phyloP scores from a whole-genome alignment of 2,797 vertebrate species.

The Gallirallus australis region DNA sequence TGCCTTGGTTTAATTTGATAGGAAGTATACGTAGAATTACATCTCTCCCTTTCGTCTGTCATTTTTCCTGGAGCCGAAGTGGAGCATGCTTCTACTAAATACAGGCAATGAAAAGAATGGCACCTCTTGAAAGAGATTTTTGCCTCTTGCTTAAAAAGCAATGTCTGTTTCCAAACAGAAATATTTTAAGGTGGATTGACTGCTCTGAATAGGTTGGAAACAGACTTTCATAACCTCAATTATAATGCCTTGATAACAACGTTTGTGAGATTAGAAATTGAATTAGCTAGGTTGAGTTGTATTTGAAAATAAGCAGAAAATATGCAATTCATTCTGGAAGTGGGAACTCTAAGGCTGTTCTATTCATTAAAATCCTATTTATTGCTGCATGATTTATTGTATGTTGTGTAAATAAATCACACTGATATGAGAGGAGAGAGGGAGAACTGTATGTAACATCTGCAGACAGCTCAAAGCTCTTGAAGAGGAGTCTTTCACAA shows the following conservation, averaged over 20 bases:
- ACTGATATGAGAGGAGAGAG: background rate
- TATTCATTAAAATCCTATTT: background rate
- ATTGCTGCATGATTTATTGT: background rate
- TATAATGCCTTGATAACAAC: slow-evolving; percentile 35
- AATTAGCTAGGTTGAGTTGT: background rate
- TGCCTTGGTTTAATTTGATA: slow-evolving; percentile 33
- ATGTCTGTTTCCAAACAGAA: slow-evolving; percentile 12
- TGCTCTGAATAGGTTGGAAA: slow-evolving; percentile 28
- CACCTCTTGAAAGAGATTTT: slow-evolving; percentile 8
- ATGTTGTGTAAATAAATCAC: background rate
- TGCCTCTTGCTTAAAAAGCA: background rate
- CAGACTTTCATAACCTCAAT: slow-evolving; percentile 1
- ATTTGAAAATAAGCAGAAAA: slow-evolving; percentile 20
- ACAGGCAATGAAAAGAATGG: slow-evolving; percentile 3
- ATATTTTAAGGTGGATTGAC: slow-evolving; percentile 18
- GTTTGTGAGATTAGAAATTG: slow-evolving; percentile 14
- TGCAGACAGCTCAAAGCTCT: background rate
- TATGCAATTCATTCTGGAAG: background rate
- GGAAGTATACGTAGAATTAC: background rate
- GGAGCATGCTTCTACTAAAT: background rate
- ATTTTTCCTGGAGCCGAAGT: background rate
- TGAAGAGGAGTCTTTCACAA: background rate
- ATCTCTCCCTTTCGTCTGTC: slow-evolving; percentile 24
- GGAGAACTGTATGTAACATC: background rate
- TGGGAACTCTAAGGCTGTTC: background rate